Evolutionary conservation across 2,888 invertebrate genomes (phyloP).

Genomic region (Drosophila hamatofila): DNA sequence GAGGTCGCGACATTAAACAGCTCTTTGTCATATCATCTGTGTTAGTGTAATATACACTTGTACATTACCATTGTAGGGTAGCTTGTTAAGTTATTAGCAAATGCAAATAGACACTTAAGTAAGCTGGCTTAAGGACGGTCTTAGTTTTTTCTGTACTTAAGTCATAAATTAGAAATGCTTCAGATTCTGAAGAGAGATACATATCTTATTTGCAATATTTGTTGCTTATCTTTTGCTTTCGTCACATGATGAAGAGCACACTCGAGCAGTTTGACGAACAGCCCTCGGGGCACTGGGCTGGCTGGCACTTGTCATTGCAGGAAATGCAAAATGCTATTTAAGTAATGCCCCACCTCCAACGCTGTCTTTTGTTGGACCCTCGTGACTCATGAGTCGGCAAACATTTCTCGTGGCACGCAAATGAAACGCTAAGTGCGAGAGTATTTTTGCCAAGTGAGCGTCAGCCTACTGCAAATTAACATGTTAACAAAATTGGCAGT

Average conservation of each 20-base stretch:
- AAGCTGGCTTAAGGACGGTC: not conserved
- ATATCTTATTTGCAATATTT: not conserved
- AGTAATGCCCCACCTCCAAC: slow-evolving; percentile 37
- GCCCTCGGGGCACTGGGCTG: slow-evolving; percentile 36
- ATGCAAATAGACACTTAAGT: not conserved
- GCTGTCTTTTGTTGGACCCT: slow-evolving; percentile 25
- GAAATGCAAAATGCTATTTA: slow-evolving; percentile 74
- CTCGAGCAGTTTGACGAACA: not conserved
- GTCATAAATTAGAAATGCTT: not conserved
- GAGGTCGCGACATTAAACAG: slow-evolving; percentile 40
- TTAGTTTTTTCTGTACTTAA: not conserved
- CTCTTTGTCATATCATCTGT: slow-evolving; percentile 49
- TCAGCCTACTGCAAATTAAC: slow-evolving; percentile 71
- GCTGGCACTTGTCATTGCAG: slow-evolving; percentile 63
- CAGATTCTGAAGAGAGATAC: not conserved
- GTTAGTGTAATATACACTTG: slow-evolving; percentile 8
- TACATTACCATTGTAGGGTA: slow-evolving; percentile 4
- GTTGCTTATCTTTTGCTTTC: not conserved
- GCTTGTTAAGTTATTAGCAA: slow-evolving; percentile 3
- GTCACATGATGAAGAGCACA: not conserved
- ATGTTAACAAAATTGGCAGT: slow-evolving; percentile 77
- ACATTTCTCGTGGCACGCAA: slow-evolving; percentile 46
- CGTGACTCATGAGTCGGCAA: slow-evolving; percentile 66
- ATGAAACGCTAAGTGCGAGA: slow-evolving; percentile 48
- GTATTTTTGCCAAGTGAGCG: slow-evolving; percentile 61